Percentiles rank a stretch among this genome's conserved stretches.
phyloP scores from a whole-genome alignment of 2,888 invertebrate species.

The Acrobasis consociella region DNA sequence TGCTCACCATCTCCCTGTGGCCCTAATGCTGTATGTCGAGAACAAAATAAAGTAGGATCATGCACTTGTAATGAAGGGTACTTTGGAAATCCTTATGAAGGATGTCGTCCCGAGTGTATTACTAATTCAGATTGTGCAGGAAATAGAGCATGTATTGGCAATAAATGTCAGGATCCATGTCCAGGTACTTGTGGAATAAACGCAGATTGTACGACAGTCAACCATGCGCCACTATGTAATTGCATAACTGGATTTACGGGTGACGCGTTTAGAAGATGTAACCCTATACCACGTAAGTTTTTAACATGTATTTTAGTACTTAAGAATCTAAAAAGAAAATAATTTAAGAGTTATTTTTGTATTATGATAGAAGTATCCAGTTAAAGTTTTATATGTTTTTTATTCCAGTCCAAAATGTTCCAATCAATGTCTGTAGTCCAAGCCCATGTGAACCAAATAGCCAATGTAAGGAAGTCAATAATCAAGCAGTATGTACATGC shows the following conservation, averaged over 20 bases:
- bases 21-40: constrained; percentile 86
- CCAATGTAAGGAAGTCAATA: constrained; percentile 81
- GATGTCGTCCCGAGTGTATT: constrained; percentile 89
- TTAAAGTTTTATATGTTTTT: constrained; percentile 24
- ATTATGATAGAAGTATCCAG: not conserved
- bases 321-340: too few relatives aligned
- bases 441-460: constrained; percentile 85
- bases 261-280: constrained; percentile 82
- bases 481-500: constrained; percentile 87
- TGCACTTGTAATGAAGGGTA: constrained; percentile 87
- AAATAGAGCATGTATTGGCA: constrained; percentile 87
- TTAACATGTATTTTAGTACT: not conserved
- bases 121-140: constrained; percentile 88
- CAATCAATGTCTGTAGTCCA: constrained; percentile 78
- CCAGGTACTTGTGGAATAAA: constrained; percentile 89
- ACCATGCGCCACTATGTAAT: constrained; percentile 87
- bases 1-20: constrained; percentile 89
- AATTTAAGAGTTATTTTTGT: too few relatives aligned
- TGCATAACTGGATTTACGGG: constrained; percentile 86
- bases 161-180: constrained; percentile 90
- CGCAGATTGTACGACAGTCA: constrained; percentile 87
- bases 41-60: constrained; percentile 86
- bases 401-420: constrained; percentile 67
- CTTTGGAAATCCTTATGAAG: constrained; percentile 90
- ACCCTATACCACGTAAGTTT: constrained; percentile 62